Conservation (phyloP, 2,888 invertebrate genomes). For the Dryobotodes eremita region DNA sequence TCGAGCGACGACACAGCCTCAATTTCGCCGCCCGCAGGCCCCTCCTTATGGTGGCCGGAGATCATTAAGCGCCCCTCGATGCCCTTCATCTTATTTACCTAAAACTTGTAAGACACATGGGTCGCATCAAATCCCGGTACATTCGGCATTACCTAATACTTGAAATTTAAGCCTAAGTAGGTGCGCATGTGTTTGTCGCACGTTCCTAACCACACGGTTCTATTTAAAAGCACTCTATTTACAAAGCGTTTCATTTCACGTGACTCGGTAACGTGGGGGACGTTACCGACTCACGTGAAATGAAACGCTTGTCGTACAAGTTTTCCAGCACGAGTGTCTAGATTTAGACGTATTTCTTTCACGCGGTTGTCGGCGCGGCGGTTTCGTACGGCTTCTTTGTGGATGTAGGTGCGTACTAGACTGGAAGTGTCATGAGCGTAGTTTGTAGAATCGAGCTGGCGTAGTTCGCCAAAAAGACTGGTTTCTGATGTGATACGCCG, state of each 20-base stretch:
- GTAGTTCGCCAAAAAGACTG: not conserved
- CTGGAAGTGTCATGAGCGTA: conserved; percentile 36
- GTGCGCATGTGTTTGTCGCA: conserved; percentile 22
- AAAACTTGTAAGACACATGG: not conserved
- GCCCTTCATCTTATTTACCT: not conserved
- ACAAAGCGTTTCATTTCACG: too few relatives aligned
- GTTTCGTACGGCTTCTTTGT: conserved; percentile 54
- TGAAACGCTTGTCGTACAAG: conserved; percentile 44
- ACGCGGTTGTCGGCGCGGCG: conserved; percentile 39
- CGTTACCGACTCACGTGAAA: conserved; percentile 60
- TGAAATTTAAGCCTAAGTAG: not conserved
- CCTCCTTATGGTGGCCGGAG: not conserved
- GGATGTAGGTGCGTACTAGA: not conserved
- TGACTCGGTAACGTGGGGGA: too few relatives aligned
- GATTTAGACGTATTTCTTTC: conserved; percentile 26
- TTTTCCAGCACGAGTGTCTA: conserved; percentile 48
- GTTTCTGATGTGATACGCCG: not conserved
- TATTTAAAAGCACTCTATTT: conserved; percentile 14
- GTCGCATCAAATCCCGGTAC: not conserved
- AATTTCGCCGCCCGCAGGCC: not conserved
- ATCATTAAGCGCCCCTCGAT: not conserved
- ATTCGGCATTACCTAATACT: conserved; percentile 8
- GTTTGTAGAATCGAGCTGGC: not conserved
- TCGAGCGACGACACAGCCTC: not conserved
- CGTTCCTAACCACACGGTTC: conserved; percentile 46